phyloP scores from a whole-genome alignment of 1,140 invertebrate species.

The Platorchestia sp. region DNA sequence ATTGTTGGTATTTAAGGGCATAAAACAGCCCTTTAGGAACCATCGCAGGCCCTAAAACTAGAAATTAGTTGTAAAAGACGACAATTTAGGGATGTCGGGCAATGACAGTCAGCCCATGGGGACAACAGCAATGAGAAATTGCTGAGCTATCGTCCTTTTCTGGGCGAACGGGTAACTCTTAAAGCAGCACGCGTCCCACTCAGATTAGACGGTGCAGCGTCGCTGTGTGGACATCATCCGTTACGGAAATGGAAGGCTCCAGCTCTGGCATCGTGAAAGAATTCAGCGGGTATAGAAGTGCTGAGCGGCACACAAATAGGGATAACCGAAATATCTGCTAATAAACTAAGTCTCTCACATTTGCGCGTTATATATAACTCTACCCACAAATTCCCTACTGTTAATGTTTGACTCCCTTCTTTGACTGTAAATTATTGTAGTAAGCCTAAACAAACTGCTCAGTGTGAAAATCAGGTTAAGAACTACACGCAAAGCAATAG shows the following conservation, averaged over 20 bases:
- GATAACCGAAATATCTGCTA: not conserved
- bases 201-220: not conserved
- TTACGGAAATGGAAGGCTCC: not conserved
- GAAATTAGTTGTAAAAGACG: conserved; percentile 38
- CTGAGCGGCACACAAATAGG: not conserved
- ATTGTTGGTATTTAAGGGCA: conserved; percentile 42
- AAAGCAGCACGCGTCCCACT: not conserved
- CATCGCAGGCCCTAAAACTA: conserved; percentile 1
- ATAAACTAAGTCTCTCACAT: not conserved
- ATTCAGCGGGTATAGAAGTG: not conserved
- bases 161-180: not conserved
- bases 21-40: conserved; percentile 26
- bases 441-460: not conserved
- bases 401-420: not conserved
- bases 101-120: conserved; percentile 21
- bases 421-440: not conserved
- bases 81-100: not conserved
- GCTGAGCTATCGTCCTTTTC: not conserved
- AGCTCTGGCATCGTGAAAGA: not conserved
- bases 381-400: not conserved
- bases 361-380: not conserved
- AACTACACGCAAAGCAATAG: too few relatives aligned
- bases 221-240: not conserved
- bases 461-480: not conserved
- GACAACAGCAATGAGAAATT: conserved; percentile 8